Conservation (phyloP, 2,797 vertebrate species). For the Glyptemys insculpta region DNA sequence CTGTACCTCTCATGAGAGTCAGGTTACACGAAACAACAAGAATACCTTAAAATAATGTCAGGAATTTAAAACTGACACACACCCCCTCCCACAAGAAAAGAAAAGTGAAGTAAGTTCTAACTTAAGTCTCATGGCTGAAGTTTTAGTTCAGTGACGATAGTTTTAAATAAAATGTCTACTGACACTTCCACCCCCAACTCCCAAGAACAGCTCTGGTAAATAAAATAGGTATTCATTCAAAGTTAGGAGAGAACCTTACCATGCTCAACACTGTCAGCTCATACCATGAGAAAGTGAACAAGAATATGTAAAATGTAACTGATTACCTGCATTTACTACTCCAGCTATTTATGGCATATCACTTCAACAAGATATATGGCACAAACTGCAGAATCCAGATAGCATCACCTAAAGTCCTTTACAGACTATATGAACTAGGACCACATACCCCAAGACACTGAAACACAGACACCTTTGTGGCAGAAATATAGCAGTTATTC, state of each 20-base stretch:
- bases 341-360: neutral
- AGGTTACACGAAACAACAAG: no score
- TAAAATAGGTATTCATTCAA: neutral
- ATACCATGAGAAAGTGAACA: constrained; percentile 30
- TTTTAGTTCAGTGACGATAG: neutral
- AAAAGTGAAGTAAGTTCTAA: neutral
- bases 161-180: neutral
- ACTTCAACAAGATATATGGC: neutral
- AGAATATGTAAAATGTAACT: constrained; percentile 38
- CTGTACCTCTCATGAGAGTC: no score
- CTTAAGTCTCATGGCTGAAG: neutral
- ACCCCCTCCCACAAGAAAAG: neutral
- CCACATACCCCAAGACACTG: neutral
- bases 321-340: constrained; percentile 34
- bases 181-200: neutral
- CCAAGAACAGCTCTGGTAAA: accelerated
- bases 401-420: neutral
- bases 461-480: neutral
- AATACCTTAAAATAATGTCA: no score
- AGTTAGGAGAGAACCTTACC: neutral
- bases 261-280: neutral
- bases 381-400: neutral
- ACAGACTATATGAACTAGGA: neutral
- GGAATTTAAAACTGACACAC: no score
- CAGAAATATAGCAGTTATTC: neutral